phyloP scores from a whole-genome alignment of 1,140 invertebrate genomes.

The Scaptomyza montana region DNA sequence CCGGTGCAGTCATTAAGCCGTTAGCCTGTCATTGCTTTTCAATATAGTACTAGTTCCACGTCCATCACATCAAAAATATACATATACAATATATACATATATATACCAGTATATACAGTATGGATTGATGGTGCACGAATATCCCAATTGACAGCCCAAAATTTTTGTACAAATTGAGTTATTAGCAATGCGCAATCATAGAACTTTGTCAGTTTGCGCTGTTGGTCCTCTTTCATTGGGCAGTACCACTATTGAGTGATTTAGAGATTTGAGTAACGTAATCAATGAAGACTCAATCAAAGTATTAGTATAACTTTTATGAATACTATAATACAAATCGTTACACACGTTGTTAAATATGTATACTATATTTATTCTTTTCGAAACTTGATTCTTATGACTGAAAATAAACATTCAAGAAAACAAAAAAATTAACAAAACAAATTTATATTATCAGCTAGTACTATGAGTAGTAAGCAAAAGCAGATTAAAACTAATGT shows the following conservation, averaged over 20 bases:
- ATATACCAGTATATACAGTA: neutral
- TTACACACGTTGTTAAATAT: too few relatives aligned
- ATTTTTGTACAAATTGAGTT: slow-evolving; percentile 61
- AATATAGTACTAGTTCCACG: neutral
- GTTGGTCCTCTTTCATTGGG: neutral
- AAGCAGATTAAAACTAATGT: too few relatives aligned
- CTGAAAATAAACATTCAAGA: too few relatives aligned
- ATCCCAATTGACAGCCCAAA: slow-evolving; percentile 10
- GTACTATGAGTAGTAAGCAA: too few relatives aligned
- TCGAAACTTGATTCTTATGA: too few relatives aligned
- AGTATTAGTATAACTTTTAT: too few relatives aligned
- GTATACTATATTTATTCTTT: too few relatives aligned
- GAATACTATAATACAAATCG: too few relatives aligned
- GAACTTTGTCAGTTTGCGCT: neutral
- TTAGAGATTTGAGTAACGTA: neutral
- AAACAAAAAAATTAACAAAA: too few relatives aligned
- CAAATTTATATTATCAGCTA: too few relatives aligned
- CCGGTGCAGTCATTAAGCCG: slow-evolving; percentile 63
- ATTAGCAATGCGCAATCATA: slow-evolving; percentile 31
- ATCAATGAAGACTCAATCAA: neutral
- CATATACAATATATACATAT: neutral
- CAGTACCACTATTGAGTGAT: slow-evolving; percentile 9
- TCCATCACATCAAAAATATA: neutral
- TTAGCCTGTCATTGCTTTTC: slow-evolving; percentile 26
- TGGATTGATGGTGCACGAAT: neutral